phyloP scores from a whole-genome alignment of 1,140 invertebrate species.

The Hyphantria cunea region DNA sequence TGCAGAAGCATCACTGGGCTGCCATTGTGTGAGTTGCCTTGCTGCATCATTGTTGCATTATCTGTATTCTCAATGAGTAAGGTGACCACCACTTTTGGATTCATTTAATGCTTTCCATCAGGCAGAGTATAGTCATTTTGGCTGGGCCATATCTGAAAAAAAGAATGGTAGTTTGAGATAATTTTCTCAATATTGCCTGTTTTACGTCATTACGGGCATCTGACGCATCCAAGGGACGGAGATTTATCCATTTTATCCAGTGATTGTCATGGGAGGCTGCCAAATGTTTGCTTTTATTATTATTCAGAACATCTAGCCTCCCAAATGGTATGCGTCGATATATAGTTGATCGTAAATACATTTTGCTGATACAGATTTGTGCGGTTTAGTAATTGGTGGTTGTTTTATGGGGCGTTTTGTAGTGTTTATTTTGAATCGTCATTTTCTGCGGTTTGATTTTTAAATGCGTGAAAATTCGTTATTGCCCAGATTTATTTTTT shows the following conservation, averaged over 20 bases:
- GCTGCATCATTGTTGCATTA: no score
- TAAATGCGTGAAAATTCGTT: no score
- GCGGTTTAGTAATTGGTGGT: background rate
- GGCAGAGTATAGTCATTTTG: no score
- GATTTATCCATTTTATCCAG: constrained; percentile 22
- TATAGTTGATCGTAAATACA: constrained; percentile 6
- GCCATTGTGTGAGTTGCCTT: no score
- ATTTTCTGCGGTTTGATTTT: no score
- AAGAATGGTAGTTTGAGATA: background rate
- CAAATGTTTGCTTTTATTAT: constrained; percentile 23
- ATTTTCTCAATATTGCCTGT: background rate
- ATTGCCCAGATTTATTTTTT: no score
- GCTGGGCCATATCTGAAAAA: no score
- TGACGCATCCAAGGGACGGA: constrained; percentile 5
- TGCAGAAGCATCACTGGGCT: no score
- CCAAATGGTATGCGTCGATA: constrained; percentile 5
- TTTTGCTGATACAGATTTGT: background rate
- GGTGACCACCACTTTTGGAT: no score
- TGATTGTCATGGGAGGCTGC: constrained; percentile 27
- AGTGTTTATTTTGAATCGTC: no score
- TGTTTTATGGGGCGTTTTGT: background rate
- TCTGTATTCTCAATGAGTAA: no score
- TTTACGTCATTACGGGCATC: background rate
- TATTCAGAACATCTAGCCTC: constrained; percentile 3
- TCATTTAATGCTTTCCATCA: no score